Percentiles rank a stretch among this genome's conserved stretches.
Evolutionary conservation across 2,113 vertebrate genomes (phyloP).

Genomic region (Gymnocephalus cernua): DNA sequence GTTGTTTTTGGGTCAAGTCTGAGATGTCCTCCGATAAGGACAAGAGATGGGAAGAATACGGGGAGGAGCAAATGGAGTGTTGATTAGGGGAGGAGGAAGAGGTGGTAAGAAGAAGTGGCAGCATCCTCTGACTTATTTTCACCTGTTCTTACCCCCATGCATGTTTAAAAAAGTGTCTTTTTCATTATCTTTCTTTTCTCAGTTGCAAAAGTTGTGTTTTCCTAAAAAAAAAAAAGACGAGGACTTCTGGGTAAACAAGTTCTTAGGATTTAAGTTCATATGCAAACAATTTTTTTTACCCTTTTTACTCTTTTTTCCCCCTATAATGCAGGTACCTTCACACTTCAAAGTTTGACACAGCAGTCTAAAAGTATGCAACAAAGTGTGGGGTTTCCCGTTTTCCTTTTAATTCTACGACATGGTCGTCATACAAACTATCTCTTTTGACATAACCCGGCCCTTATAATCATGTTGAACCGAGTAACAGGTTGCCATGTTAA

Average conservation of each 20-base stretch:
- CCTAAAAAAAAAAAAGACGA: not conserved
- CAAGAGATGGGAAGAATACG: not conserved
- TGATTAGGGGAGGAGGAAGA: too few species aligned
- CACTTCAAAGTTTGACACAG: not conserved
- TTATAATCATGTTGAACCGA: not conserved
- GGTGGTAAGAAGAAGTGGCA: not conserved
- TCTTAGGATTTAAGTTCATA: not conserved
- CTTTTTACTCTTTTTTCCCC: not conserved
- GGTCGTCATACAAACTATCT: not conserved
- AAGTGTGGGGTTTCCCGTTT: not conserved
- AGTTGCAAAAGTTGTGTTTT: not conserved
- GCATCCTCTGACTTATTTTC: conserved; percentile 4
- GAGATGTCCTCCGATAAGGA: not conserved
- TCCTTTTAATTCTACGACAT: not conserved
- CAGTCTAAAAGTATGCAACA: not conserved
- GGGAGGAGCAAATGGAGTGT: not conserved
- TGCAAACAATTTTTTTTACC: not conserved
- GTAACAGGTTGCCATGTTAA: not conserved
- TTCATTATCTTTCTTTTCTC: not conserved
- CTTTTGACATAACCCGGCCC: not conserved
- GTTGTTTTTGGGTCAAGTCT: not conserved
- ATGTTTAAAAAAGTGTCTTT: not conserved
- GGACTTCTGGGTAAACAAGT: not conserved
- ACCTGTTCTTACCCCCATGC: not conserved
- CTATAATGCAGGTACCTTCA: not conserved